These are phyloP conservation scores for Cydia amplana DNA, from an alignment of 1,140 invertebrate genomes.

Conservation along the genomic window DNA sequence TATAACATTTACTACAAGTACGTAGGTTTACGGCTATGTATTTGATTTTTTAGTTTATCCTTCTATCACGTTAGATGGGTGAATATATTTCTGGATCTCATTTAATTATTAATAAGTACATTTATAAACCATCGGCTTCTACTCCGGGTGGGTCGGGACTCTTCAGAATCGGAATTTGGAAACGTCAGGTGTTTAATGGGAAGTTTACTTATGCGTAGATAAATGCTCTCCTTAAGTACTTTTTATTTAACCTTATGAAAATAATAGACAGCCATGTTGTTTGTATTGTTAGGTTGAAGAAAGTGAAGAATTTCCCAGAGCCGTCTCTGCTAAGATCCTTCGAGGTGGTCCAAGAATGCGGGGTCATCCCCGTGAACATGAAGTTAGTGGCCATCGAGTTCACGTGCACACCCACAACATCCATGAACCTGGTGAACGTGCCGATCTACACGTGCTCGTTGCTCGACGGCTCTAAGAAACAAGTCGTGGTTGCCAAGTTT, in stretches of 20 bases:
- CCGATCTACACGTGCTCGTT: conserved; percentile 67
- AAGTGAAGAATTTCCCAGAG: conserved; percentile 71
- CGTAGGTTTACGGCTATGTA: conserved; percentile 37
- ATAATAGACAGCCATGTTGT: conserved; percentile 5
- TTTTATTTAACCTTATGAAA: too few relatives aligned
- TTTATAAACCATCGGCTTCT: too few relatives aligned
- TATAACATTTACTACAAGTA: conserved; percentile 73
- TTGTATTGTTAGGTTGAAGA: conserved; percentile 56
- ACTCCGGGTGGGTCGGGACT: too few relatives aligned
- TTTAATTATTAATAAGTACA: too few relatives aligned
- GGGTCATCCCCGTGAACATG: conserved; percentile 55
- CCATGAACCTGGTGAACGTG: conserved; percentile 63
- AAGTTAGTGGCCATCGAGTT: conserved; percentile 62
- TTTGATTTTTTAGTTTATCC: not conserved
- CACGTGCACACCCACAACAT: conserved; percentile 66
- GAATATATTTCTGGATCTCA: not conserved
- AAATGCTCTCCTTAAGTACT: too few relatives aligned
- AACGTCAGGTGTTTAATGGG: too few relatives aligned
- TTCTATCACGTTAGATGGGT: too few relatives aligned
- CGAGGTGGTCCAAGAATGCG: conserved; percentile 56
- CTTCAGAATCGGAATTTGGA: too few relatives aligned
- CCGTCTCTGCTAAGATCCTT: conserved; percentile 62
- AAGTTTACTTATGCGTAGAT: too few relatives aligned
- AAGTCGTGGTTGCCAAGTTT: conserved; percentile 73
- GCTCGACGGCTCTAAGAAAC: conserved; percentile 66